These are phyloP conservation scores for Typhlichthys eigenmanni DNA, from an alignment of 2,797 vertebrate species.

Conservation along the genomic window DNA sequence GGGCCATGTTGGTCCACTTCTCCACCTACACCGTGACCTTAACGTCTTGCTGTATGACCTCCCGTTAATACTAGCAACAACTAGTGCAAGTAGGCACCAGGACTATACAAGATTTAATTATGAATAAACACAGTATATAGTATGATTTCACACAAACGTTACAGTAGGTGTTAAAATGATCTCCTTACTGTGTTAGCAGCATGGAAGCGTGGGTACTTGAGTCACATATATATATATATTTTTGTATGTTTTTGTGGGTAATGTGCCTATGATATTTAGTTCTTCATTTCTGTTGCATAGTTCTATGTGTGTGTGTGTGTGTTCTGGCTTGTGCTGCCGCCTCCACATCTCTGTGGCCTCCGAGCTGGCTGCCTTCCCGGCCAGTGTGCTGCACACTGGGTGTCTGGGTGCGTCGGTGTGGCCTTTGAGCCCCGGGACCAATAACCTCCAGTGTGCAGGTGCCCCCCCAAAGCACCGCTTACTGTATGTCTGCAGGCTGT, in stretches of 20 bases:
- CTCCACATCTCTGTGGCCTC: constrained; percentile 49
- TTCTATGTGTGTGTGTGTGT: constrained; percentile 46
- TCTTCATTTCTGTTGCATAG: constrained; percentile 52
- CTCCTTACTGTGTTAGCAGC: constrained; percentile 13
- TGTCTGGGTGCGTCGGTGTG: not conserved
- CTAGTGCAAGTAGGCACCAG: constrained; percentile 33
- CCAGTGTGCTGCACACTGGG: constrained; percentile 56
- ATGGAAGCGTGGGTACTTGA: not conserved
- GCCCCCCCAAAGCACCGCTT: constrained; percentile 57
- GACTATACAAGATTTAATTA: constrained; percentile 48
- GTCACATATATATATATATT: too few species aligned
- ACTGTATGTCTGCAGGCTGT: constrained; percentile 67
- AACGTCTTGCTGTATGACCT: constrained; percentile 46
- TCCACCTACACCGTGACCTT: constrained; percentile 65
- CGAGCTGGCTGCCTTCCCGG: constrained; percentile 62
- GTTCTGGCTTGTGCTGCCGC: constrained; percentile 52
- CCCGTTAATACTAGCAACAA: constrained; percentile 45
- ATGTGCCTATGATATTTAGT: not conserved
- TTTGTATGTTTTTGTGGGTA: too few species aligned
- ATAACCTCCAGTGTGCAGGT: constrained; percentile 49
- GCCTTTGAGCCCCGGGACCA: constrained; percentile 17
- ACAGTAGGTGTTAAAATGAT: constrained; percentile 4
- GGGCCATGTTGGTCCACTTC: constrained; percentile 47
- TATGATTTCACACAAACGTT: constrained; percentile 20
- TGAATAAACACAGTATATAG: constrained; percentile 21